Evolutionary conservation across 2,113 vertebrate species (phyloP).

Genomic region (Ciconia maguari): DNA sequence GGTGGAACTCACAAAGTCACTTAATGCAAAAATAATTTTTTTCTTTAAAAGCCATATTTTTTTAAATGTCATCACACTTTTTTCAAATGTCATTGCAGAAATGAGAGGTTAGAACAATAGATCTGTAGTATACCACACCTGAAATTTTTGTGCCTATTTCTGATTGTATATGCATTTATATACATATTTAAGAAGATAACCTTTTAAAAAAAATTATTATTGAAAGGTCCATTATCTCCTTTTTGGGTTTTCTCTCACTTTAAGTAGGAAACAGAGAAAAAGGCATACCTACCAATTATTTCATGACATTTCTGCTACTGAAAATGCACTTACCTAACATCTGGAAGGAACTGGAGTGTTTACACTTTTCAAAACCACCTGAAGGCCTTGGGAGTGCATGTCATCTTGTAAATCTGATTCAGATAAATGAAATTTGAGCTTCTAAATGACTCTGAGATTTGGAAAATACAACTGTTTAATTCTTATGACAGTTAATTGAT

Average conservation of each 20-base stretch:
- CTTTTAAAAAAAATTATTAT: not conserved
- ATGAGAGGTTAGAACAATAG: not conserved
- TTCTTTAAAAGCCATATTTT: not conserved
- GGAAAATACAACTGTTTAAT: not conserved
- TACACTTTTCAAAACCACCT: not conserved
- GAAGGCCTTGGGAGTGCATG: not conserved
- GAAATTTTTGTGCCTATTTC: not conserved
- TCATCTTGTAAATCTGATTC: not conserved
- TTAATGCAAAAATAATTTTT: not conserved
- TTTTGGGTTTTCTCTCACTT: not conserved
- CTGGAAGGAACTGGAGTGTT: not conserved
- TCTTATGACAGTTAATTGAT: not conserved
- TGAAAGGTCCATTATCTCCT: not conserved
- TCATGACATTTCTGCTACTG: not conserved
- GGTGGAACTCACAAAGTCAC: not conserved
- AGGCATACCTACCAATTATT: not conserved
- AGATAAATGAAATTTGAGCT: not conserved
- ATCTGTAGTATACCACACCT: not conserved
- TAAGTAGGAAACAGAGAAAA: not conserved
- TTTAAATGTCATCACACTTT: not conserved
- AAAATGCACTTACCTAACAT: not conserved
- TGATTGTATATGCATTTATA: not conserved
- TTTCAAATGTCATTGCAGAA: not conserved
- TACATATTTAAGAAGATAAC: not conserved
- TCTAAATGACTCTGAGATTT: not conserved